phyloP scores from a whole-genome alignment of 37 sponge, comb jelly and placozoan species.

The Hexactinellida sp. region DNA sequence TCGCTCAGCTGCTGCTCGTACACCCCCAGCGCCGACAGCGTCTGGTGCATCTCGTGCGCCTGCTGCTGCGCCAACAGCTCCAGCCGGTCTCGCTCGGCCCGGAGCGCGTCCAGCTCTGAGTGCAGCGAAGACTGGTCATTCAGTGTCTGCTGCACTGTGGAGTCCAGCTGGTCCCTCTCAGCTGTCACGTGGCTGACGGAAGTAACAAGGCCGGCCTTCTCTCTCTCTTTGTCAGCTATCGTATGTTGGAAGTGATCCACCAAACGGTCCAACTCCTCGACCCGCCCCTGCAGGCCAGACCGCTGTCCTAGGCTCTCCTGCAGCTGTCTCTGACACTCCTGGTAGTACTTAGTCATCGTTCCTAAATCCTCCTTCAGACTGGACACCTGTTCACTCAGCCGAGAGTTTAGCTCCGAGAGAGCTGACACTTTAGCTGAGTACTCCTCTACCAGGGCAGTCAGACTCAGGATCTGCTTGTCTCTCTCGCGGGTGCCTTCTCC shows the following conservation, averaged over 20 bases:
- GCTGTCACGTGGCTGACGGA: constrained; percentile 47
- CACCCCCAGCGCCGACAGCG: constrained; percentile 31
- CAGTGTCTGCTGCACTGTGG: constrained; percentile 36
- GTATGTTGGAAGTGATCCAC: constrained; percentile 24
- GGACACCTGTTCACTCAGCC: constrained; percentile 35
- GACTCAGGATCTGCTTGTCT: not conserved
- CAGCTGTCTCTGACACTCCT: constrained; percentile 23
- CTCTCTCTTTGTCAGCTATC: constrained; percentile 41
- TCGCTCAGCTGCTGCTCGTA: constrained; percentile 60
- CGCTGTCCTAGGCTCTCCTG: constrained; percentile 24
- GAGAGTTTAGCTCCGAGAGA: constrained; percentile 21
- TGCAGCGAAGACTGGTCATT: constrained; percentile 28
- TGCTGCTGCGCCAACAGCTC: constrained; percentile 34
- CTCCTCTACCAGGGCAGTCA: not conserved
- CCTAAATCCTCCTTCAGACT: constrained; percentile 49
- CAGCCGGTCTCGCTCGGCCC: constrained; percentile 49
- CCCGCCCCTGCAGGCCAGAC: constrained; percentile 30
- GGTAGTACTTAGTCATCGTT: constrained; percentile 22
- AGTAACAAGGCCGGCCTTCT: constrained; percentile 50
- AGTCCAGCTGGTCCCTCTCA: constrained; percentile 54
- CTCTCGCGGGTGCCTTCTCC: constrained; percentile 15
- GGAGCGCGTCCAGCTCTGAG: constrained; percentile 31
- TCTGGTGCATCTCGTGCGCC: constrained; percentile 44
- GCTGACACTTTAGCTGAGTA: not conserved
- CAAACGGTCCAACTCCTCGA: constrained; percentile 24